These are phyloP conservation scores for Virgularia gustaviana DNA, from an alignment of 92 coral and sea anemone species.

Conservation along the genomic window DNA sequence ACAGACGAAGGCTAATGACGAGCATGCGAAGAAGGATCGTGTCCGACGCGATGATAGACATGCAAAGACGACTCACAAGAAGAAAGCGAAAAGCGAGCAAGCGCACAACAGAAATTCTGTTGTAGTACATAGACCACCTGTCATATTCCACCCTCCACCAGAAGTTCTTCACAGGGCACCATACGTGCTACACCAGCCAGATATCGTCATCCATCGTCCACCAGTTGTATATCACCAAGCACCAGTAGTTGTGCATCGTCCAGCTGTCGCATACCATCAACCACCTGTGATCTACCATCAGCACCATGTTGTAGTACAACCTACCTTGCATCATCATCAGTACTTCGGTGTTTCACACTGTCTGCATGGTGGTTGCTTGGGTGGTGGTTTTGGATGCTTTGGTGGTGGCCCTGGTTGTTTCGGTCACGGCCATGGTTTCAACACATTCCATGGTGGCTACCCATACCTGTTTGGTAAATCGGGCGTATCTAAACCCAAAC, in stretches of 20 bases:
- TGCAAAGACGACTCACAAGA: background rate
- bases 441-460: slow-evolving; percentile 61
- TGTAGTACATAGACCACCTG: slow-evolving; percentile 79
- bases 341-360: background rate
- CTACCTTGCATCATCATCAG: slow-evolving; percentile 69
- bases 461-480: slow-evolving; percentile 15
- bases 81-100: slow-evolving; percentile 36
- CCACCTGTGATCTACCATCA: slow-evolving; percentile 89
- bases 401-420: slow-evolving; percentile 49
- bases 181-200: slow-evolving; percentile 88
- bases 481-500: slow-evolving; percentile 43
- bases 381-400: slow-evolving; percentile 10
- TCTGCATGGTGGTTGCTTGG: slow-evolving; percentile 26
- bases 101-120: slow-evolving; percentile 77
- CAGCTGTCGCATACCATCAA: slow-evolving; percentile 80
- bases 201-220: slow-evolving; percentile 91
- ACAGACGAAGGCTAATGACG: slow-evolving; percentile 28
- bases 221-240: slow-evolving; percentile 90
- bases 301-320: slow-evolving; percentile 80
- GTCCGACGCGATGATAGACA: slow-evolving; percentile 14
- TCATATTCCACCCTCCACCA: slow-evolving; percentile 93
- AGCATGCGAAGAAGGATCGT: slow-evolving; percentile 29
- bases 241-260: slow-evolving; percentile 89
- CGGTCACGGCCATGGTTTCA: slow-evolving; percentile 62
- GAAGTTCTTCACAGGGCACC: slow-evolving; percentile 88